Conservation (phyloP, 2,113 vertebrate species). For the Cyprinodon brontotheroides region DNA sequence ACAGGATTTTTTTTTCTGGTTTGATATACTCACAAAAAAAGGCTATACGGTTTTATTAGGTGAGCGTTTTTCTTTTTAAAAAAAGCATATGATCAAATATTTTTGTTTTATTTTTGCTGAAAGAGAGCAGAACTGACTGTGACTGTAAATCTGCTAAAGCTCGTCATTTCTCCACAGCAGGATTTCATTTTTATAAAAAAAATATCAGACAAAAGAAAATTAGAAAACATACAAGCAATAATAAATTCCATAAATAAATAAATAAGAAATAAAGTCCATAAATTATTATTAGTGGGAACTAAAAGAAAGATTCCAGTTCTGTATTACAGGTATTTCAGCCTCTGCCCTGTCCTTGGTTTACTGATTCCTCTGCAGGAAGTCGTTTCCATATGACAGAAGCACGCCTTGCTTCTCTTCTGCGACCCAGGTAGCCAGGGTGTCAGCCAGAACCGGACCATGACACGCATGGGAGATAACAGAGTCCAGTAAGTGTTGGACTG, state of each 20-base stretch:
- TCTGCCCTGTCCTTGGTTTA: slow-evolving; percentile 27
- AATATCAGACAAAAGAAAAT: slow-evolving; percentile 33
- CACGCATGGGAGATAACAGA: slow-evolving; percentile 27
- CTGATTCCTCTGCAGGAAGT: slow-evolving; percentile 28
- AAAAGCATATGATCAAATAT: not conserved
- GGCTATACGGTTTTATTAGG: slow-evolving; percentile 12
- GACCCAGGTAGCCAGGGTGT: slow-evolving; percentile 47
- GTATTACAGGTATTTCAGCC: slow-evolving; percentile 33
- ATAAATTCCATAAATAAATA: slow-evolving; percentile 70
- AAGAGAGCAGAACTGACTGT: not conserved
- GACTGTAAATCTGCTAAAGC: slow-evolving; percentile 3
- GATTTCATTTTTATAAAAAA: slow-evolving; percentile 21
- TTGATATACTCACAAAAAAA: slow-evolving; percentile 31
- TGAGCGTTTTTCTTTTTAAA: slow-evolving; percentile 21
- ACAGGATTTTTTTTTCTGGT: slow-evolving; percentile 14
- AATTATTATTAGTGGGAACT: slow-evolving; percentile 51
- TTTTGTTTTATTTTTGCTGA: slow-evolving; percentile 15
- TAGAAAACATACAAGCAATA: slow-evolving; percentile 49
- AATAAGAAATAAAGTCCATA: slow-evolving; percentile 66
- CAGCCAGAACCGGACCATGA: slow-evolving; percentile 14
- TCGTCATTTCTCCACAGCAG: slow-evolving; percentile 39
- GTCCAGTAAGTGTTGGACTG: slow-evolving; percentile 38
- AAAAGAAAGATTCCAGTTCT: slow-evolving; percentile 26
- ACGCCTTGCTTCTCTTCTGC: slow-evolving; percentile 39
- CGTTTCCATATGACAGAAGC: slow-evolving; percentile 28